Base-by-base conservation (phyloP, 1,140 invertebrate genomes). In the Cydia splendana region DNA sequence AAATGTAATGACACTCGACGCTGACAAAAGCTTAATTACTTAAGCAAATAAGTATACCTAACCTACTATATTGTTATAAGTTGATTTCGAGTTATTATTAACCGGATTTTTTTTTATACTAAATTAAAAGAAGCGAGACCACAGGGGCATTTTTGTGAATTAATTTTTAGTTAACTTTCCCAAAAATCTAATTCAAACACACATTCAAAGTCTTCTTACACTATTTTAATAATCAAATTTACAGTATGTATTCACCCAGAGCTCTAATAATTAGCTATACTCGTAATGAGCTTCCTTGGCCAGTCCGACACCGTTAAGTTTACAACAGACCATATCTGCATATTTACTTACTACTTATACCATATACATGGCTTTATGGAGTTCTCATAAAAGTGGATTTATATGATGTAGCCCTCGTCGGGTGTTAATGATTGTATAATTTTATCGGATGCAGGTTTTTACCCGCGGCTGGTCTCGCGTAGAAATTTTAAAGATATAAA, bases 11-110 rank as follows among this genome's bases (percentile, higher is more conserved):
- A 34, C 3, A 38, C 67, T 71, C 15, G 67, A 18, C 67, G 9
- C 34, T 71, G 67, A 71, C 34, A 34, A 71, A 71, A 42, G 65
- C 18, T 38, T 38, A 71, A 71, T 71, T 34, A 24, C 57, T 62
- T 62, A 62, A 10, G 57, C 20, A 62, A 62, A 62, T 24, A 62
- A 62, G n/a, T 18, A 7, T 45, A 48, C 3, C 45, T 48, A 15
- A 48, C 12, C 13, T 48, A 45, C 12, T 45, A 45, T 13, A 45
- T 45, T 45, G 42, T 13, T 1, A 13, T 13, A 48, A 12, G 45
- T 48, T 12, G 13, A 15, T 15, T 15, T 12, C 0, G 13, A 13
- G 38, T 9, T 42, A 3, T 42, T 48, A 15, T 15, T 48, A 15
- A 3, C 7, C 10, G 7, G 38, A 42, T 42, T 38, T 6, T 48